Evolutionary conservation across 2,797 vertebrate species (phyloP).

Genomic region (Coregonus ussuriensis): DNA sequence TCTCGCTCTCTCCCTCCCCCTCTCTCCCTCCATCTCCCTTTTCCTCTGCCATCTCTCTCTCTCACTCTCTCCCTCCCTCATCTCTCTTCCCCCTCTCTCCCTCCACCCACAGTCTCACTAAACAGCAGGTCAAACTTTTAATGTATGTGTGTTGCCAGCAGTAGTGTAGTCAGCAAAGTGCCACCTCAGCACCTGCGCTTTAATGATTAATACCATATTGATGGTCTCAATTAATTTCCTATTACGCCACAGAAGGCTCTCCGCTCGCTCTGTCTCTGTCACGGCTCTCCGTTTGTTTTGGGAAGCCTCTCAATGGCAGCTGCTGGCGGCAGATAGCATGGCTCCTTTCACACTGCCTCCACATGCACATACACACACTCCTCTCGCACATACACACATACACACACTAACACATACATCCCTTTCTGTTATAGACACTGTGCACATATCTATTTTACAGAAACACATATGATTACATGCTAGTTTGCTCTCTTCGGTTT

Average conservation of each 20-base stretch:
- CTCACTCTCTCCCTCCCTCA: conserved; percentile 4
- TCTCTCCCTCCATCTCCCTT: conserved; percentile 15
- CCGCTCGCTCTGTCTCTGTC: conserved; percentile 75
- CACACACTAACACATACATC: conserved; percentile 41
- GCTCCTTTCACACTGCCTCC: conserved; percentile 40
- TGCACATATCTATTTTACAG: conserved; percentile 26
- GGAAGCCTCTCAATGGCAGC: conserved; percentile 75
- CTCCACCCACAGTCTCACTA: conserved; percentile 40
- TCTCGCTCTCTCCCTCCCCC: conserved; percentile 11
- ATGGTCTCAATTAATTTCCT: conserved; percentile 88
- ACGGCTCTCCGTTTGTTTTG: conserved; percentile 70
- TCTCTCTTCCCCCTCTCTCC: conserved; percentile 17
- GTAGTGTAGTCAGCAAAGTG: conserved; percentile 74
- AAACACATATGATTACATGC: conserved; percentile 13
- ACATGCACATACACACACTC: background rate
- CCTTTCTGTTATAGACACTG: background rate
- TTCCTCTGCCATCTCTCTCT: conserved; percentile 12
- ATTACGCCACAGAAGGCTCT: conserved; percentile 81
- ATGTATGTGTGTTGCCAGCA: conserved; percentile 63
- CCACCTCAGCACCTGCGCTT: conserved; percentile 83
- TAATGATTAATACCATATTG: conserved; percentile 88
- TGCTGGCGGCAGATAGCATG: conserved; percentile 74
- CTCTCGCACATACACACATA: conserved; percentile 6
- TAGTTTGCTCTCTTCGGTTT: conserved; percentile 22
- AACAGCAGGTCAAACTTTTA: conserved; percentile 77